Evolutionary conservation across 2,888 invertebrate species (phyloP).

Genomic region (Petrolisthes cinctipes): DNA sequence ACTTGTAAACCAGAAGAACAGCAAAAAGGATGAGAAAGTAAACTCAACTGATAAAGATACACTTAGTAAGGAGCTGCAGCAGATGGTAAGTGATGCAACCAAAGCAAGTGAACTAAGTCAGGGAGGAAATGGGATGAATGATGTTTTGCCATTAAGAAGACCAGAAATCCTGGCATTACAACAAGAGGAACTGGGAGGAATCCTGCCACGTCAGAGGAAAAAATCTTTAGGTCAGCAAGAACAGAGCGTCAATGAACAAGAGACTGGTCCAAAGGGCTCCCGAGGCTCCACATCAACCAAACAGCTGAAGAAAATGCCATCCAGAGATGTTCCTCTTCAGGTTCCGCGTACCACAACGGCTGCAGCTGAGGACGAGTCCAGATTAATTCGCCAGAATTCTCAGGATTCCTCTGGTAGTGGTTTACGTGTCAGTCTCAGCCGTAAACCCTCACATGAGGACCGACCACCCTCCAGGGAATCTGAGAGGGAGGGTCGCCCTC

Average conservation of each 20-base stretch:
- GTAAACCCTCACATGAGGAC: slow-evolving; percentile 42
- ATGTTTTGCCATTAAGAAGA: slow-evolving; percentile 34
- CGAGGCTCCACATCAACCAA: slow-evolving; percentile 36
- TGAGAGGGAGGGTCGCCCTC: slow-evolving; percentile 9
- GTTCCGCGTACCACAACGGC: neutral
- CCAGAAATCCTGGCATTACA: slow-evolving; percentile 56
- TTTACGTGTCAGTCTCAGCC: neutral
- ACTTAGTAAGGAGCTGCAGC: slow-evolving; percentile 6
- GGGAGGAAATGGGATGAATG: slow-evolving; percentile 18
- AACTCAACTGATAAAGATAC: neutral
- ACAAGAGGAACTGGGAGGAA: slow-evolving; percentile 45
- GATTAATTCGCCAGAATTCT: neutral
- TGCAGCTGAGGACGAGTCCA: neutral
- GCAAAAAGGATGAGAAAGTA: neutral
- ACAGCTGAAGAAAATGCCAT: slow-evolving; percentile 45
- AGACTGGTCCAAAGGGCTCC: neutral
- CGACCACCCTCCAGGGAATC: slow-evolving; percentile 43
- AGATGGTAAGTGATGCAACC: slow-evolving; percentile 13
- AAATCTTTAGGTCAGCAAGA: slow-evolving; percentile 16
- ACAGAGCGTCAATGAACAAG: slow-evolving; percentile 5
- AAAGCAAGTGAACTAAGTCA: neutral
- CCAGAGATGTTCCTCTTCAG: slow-evolving; percentile 47
- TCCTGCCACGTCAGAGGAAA: slow-evolving; percentile 22
- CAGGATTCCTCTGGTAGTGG: slow-evolving; percentile 22
- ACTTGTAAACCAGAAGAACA: neutral